Evolutionary conservation across 1,140 invertebrate genomes (phyloP), one percentile per base, ranked within the genome.

Genomic region (Drosophila ficusphila): DNA sequence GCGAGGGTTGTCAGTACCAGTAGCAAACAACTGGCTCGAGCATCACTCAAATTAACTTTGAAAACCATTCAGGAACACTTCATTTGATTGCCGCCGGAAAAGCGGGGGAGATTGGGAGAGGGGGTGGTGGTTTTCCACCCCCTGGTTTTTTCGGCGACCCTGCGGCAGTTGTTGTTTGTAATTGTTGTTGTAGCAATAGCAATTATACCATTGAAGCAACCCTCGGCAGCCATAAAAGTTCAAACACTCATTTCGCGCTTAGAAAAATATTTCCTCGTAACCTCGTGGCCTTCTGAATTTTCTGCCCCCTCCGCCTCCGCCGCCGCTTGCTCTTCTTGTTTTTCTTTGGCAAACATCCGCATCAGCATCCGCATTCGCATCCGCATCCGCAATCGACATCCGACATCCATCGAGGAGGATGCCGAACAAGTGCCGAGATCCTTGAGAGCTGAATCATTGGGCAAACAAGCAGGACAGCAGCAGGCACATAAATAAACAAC

Each of bases 61-160:
- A 90, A 90, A 90, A 90, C 86, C 86, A 90, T 90, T 90, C 86
- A 90, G 86, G 86, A 90, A 90, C 86, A 90, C 86, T 90, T 90
- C 86, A 90, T 90, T 90, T 90, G 86, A 90, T 90, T 90, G 86
- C 79, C 77, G 74, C 79, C 62, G 79, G 81, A 81, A 61, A n/a
- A n/a, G n/a, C n/a, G n/a, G n/a, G n/a, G n/a, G n/a, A n/a, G n/a
- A n/a, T n/a, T n/a, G n/a, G n/a, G n/a, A n/a, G n/a, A n/a, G n/a
- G n/a, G n/a, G n/a, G n/a, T n/a, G n/a, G n/a, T n/a, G n/a, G n/a
- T 34, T 12, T 25, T 16, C 16, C 27, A 18, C 34, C 41, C 25
- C 46, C 23, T 29, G 23, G 12, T 12, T 18, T 14, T 9, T 14
- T 2, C 27, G 9, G 9, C 14, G 41, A 6, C 16, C 33, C 48